phyloP scores from a whole-genome alignment of 2,797 vertebrate species.

The Podarcis lilfordi region DNA sequence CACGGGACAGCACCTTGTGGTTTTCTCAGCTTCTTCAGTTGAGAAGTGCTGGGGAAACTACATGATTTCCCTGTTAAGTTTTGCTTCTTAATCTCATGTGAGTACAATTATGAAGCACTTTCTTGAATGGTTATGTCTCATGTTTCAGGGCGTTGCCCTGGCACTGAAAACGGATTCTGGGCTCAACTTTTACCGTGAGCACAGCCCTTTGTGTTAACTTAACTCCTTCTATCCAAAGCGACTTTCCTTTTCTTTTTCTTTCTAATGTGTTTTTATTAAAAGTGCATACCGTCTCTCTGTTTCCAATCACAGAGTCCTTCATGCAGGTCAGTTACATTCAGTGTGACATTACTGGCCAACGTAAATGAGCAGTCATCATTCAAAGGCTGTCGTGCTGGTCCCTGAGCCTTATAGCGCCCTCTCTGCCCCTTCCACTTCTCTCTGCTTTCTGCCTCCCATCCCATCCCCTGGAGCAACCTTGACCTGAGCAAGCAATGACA shows the following conservation, averaged over 20 bases:
- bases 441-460: background rate
- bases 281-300: too few relatives aligned
- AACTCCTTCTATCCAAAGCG: too few relatives aligned
- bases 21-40: background rate
- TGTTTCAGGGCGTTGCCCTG: background rate
- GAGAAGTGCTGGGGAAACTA: background rate
- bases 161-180: background rate
- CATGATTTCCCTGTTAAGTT: background rate
- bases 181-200: background rate
- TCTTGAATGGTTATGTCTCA: background rate
- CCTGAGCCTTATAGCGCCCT: background rate
- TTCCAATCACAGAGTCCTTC: too few relatives aligned
- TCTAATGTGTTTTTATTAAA: too few relatives aligned
- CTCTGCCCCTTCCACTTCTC: background rate
- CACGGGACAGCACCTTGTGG: background rate
- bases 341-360: too few relatives aligned
- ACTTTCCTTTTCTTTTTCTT: background rate
- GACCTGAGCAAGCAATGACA: background rate
- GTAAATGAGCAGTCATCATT: background rate
- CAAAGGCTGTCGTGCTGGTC: background rate
- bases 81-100: background rate
- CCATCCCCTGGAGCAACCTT: background rate
- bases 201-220: too few relatives aligned
- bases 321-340: too few relatives aligned
- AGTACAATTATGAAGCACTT: background rate